A percentile compares a stretch with the other conserved stretches of the same genome.
Evolutionary conservation across 1,140 invertebrate species (phyloP).

Genomic region (Heliothis subflexa): DNA sequence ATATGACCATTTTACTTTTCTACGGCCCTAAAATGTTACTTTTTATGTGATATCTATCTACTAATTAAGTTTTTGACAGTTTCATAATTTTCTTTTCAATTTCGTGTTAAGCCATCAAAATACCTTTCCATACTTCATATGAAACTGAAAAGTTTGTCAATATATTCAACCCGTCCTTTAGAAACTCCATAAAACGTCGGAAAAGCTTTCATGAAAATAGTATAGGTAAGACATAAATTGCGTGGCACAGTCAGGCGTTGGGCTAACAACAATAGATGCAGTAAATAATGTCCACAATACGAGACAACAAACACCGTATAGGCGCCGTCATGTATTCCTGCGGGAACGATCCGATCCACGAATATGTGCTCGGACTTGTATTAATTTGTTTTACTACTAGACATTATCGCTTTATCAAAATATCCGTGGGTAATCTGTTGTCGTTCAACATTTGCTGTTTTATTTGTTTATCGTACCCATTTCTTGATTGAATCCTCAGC

Average conservation of each 20-base stretch:
- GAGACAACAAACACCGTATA: slow-evolving; percentile 8
- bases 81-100: neutral
- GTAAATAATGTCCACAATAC: slow-evolving; percentile 40
- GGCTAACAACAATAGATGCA: slow-evolving; percentile 34
- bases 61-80: too few relatives aligned
- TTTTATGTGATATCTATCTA: too few relatives aligned
- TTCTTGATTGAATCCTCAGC: neutral
- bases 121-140: neutral
- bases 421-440: neutral
- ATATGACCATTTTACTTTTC: neutral
- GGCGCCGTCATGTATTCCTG: slow-evolving; percentile 15
- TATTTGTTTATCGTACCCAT: neutral
- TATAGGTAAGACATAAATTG: slow-evolving; percentile 24
- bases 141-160: neutral
- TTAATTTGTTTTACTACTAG: slow-evolving; percentile 19
- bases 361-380: neutral
- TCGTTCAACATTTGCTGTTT: neutral
- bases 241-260: slow-evolving; percentile 13
- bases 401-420: slow-evolving; percentile 11
- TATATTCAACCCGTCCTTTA: slow-evolving; percentile 17
- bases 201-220: slow-evolving; percentile 6
- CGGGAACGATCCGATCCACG: slow-evolving; percentile 4
- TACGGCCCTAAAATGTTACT: too few relatives aligned
- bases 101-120: neutral
- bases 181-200: slow-evolving; percentile 2